A percentile compares a stretch with the other conserved stretches of the same genome.
phyloP scores from a whole-genome alignment of 64 coral and sea anemone species.

The Cladopsammia gracilis region DNA sequence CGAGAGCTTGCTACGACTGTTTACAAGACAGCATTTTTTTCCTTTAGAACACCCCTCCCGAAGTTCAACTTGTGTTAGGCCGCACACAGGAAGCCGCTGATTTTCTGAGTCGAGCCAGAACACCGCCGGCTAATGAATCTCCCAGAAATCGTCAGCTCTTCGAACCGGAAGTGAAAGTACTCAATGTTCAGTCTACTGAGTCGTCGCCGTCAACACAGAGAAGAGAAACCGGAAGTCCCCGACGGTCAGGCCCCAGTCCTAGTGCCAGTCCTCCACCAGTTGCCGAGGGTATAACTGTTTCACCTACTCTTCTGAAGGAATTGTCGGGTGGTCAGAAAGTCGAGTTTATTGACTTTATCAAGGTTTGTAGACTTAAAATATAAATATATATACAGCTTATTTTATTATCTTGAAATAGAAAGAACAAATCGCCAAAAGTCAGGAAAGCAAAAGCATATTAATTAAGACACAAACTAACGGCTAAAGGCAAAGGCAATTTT shows the following conservation, averaged over 20 bases:
- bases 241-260: background rate
- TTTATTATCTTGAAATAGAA: too few species aligned
- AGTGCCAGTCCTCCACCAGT: slow-evolving; percentile 74
- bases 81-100: slow-evolving; percentile 90
- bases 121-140: slow-evolving; percentile 56
- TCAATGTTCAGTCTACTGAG: slow-evolving; percentile 66
- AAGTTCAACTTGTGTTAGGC: slow-evolving; percentile 85
- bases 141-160: background rate
- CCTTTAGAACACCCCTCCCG: slow-evolving; percentile 68
- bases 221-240: slow-evolving; percentile 21
- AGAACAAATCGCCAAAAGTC: too few species aligned
- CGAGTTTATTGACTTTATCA: slow-evolving; percentile 87
- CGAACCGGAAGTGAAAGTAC: slow-evolving; percentile 79
- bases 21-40: background rate
- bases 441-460: too few species aligned
- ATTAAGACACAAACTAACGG: too few species aligned
- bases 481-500: too few species aligned
- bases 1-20: too few species aligned
- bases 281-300: slow-evolving; percentile 74
- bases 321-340: slow-evolving; percentile 91
- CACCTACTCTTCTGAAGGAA: slow-evolving; percentile 84
- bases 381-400: too few species aligned
- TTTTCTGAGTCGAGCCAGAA: slow-evolving; percentile 70
- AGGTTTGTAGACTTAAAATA: slow-evolving; percentile 45
- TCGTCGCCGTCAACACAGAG: slow-evolving; percentile 16